Evolutionary conservation across 2,113 vertebrate species (phyloP).

Genomic region (Taxidea taxus): DNA sequence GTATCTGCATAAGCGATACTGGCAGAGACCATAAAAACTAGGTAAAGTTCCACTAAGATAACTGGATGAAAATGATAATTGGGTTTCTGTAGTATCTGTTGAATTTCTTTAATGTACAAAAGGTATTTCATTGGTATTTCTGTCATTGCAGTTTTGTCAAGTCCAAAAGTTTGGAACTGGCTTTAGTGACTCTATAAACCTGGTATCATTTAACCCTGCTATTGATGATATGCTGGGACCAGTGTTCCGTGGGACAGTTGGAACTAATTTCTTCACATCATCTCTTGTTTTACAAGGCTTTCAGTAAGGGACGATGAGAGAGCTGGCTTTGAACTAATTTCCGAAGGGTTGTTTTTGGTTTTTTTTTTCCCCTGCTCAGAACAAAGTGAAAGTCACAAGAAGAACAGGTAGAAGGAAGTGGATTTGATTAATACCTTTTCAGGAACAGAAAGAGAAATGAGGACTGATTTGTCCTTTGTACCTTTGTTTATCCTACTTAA

Average conservation of each 20-base stretch:
- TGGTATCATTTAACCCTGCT: neutral
- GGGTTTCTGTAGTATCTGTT: neutral
- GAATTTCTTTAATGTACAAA: conserved; percentile 5
- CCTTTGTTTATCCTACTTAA: conserved; percentile 2
- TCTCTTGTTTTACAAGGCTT: conserved; percentile 33
- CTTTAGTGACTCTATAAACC: conserved; percentile 9
- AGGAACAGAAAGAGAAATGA: neutral
- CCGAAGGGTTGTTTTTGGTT: neutral
- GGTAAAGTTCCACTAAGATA: conserved; percentile 17
- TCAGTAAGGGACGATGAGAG: neutral
- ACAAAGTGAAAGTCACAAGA: conserved; percentile 27
- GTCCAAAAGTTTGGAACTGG: neutral
- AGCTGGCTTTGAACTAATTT: conserved; percentile 28
- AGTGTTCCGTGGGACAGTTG: neutral
- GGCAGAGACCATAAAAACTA: neutral
- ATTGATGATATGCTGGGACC: neutral
- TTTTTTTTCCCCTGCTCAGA: neutral
- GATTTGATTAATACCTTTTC: neutral
- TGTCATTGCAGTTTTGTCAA: neutral
- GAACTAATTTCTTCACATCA: neutral
- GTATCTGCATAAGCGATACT: neutral
- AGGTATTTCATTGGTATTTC: neutral
- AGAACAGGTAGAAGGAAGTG: conserved; percentile 14
- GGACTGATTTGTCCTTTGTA: conserved; percentile 23
- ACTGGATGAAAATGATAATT: conserved; percentile 32